Evolutionary conservation across 2,113 vertebrate species (phyloP).

Genomic region (Grantiella picta): DNA sequence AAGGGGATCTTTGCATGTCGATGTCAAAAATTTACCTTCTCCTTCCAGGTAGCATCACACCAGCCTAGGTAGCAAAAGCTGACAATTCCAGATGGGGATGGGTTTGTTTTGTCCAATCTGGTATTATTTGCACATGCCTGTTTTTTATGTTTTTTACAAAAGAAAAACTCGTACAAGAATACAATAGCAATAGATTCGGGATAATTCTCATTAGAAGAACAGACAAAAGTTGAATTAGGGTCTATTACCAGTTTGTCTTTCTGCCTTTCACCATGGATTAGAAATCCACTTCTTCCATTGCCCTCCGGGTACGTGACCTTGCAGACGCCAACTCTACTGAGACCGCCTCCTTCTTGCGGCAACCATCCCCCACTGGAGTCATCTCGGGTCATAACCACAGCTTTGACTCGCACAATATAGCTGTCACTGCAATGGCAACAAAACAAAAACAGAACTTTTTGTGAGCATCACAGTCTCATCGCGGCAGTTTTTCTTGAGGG

Average conservation of each 20-base stretch:
- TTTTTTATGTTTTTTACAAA: neutral
- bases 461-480: constrained; percentile 21
- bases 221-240: constrained; percentile 47
- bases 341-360: constrained; percentile 95
- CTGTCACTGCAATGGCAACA: constrained; percentile 87
- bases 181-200: constrained; percentile 18
- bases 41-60: neutral
- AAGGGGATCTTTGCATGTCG: neutral
- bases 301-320: constrained; percentile 88
- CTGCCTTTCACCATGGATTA: constrained; percentile 95
- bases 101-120: neutral
- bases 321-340: constrained; percentile 96
- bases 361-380: constrained; percentile 99
- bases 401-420: constrained; percentile 99
- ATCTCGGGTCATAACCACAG: constrained; percentile 99
- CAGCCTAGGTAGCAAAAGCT: neutral
- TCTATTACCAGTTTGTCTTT: constrained; percentile 95
- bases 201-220: constrained; percentile 23
- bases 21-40: neutral
- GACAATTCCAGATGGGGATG: neutral
- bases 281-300: constrained; percentile 89
- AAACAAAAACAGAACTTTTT: constrained; percentile 52
- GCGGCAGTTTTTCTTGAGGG: neutral
- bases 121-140: neutral
- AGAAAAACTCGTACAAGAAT: neutral